These are phyloP conservation scores for Campylomormyrus numenius DNA, from an alignment of 2,113 vertebrate genomes.

Conservation along the genomic window DNA sequence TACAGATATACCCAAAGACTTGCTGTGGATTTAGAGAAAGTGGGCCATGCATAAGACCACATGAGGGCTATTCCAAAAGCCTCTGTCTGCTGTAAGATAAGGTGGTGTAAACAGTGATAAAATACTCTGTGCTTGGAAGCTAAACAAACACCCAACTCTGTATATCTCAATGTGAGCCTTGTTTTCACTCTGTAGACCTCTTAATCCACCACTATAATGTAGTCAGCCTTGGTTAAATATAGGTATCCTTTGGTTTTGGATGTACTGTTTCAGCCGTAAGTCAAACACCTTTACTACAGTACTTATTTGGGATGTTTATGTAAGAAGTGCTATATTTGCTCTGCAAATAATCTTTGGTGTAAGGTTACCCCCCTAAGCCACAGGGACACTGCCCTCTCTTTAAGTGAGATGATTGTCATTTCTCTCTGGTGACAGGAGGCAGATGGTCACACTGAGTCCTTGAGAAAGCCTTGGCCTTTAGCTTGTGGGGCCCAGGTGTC, in stretches of 20 bases:
- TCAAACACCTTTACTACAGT: not conserved
- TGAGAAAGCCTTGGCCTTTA: conserved; percentile 3
- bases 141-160: not conserved
- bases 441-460: not conserved
- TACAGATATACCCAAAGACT: not conserved
- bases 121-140: not conserved
- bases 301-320: not conserved
- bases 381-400: not conserved
- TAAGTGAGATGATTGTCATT: not conserved
- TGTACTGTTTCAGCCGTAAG: not conserved
- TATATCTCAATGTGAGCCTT: not conserved
- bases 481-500: not conserved
- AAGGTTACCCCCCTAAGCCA: not conserved
- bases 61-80: not conserved
- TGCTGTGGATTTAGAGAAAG: not conserved
- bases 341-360: not conserved
- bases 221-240: not conserved
- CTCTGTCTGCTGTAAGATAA: not conserved
- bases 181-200: not conserved
- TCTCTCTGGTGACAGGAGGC: not conserved
- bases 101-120: not conserved
- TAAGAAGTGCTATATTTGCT: not conserved
- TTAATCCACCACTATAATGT: not conserved
- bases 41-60: not conserved
- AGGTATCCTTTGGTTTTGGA: not conserved